phyloP scores from a whole-genome alignment of 2,113 vertebrate genomes.

The Saimiri boliviensis region DNA sequence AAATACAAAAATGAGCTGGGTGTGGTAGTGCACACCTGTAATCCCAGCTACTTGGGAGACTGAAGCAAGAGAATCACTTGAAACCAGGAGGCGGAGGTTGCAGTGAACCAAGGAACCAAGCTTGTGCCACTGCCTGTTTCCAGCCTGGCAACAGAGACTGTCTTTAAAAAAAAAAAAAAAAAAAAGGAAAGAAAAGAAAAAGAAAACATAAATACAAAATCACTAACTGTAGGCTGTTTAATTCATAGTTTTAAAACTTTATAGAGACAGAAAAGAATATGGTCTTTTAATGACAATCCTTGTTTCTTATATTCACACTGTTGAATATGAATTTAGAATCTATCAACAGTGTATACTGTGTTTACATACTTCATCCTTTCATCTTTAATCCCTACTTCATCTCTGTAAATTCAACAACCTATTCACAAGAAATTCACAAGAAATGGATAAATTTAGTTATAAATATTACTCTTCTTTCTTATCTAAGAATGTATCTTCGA shows the following conservation, averaged over 20 bases:
- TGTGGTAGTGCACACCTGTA: too few relatives aligned
- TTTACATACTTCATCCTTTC: background rate
- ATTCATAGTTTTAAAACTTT: background rate
- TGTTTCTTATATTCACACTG: background rate
- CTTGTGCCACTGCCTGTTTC: too few relatives aligned
- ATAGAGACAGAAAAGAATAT: background rate
- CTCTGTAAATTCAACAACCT: background rate
- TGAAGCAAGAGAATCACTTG: too few relatives aligned
- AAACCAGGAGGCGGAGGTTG: too few relatives aligned
- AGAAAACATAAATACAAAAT: background rate
- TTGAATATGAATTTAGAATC: background rate
- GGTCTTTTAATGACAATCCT: background rate
- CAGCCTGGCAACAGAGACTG: too few relatives aligned
- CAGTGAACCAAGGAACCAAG: too few relatives aligned
- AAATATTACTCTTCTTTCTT: constrained; percentile 23
- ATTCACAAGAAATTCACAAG: constrained; percentile 23
- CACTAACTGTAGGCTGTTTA: background rate
- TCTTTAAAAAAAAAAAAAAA: too few relatives aligned
- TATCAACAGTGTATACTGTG: background rate
- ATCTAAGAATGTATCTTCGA: constrained; percentile 21
- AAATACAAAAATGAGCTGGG: too few relatives aligned
- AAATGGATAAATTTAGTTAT: background rate
- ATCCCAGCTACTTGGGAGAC: too few relatives aligned
- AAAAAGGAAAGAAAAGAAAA: background rate
- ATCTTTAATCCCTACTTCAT: background rate